phyloP scores from a whole-genome alignment of 2,113 vertebrate species.

The Plestiodon gilberti region DNA sequence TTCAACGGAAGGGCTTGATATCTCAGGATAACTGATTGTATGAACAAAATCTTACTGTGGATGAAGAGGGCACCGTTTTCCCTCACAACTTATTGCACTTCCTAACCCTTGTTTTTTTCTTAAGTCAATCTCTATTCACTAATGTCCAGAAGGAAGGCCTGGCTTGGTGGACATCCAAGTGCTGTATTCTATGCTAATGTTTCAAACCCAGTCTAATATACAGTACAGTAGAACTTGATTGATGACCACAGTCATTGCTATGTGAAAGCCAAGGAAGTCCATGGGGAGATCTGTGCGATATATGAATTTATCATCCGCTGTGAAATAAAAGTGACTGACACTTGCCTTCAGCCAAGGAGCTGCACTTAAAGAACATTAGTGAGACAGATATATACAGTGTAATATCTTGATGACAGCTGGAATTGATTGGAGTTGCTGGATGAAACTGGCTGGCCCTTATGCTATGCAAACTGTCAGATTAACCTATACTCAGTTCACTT shows the following conservation, averaged over 20 bases:
- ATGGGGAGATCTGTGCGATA: background rate
- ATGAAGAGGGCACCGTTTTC: background rate
- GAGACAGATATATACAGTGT: conserved; percentile 6
- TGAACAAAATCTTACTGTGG: background rate
- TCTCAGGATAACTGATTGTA: background rate
- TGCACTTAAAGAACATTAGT: accelerated
- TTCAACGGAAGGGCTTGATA: background rate
- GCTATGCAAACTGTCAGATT: background rate
- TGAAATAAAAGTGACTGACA: background rate
- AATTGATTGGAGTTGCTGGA: background rate
- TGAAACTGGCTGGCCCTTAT: background rate
- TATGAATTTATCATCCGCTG: background rate
- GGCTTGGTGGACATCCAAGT: background rate
- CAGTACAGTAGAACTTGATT: conserved; percentile 33
- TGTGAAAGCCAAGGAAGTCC: conserved; percentile 29
- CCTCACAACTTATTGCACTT: background rate
- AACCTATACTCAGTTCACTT: background rate
- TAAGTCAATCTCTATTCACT: too few relatives aligned
- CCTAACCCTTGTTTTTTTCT: background rate
- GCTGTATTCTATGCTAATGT: background rate
- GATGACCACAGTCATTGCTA: background rate
- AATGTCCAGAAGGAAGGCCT: background rate
- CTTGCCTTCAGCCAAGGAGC: conserved; percentile 22
- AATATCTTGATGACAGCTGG: background rate
- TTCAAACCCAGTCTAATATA: background rate